These are phyloP conservation scores for Cybosia mesomella DNA, from an alignment of 2,888 invertebrate species.

Conservation along the genomic window DNA sequence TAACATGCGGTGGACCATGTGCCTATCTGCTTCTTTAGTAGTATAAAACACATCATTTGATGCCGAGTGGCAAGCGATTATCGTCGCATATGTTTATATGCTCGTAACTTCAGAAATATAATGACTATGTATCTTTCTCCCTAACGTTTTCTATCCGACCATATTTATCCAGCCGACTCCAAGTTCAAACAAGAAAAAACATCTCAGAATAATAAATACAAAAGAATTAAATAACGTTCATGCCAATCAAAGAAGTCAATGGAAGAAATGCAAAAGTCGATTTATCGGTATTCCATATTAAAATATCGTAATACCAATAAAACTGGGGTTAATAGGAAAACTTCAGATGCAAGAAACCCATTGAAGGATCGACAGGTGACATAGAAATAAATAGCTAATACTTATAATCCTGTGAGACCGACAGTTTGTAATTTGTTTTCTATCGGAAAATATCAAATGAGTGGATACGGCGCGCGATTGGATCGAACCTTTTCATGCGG, in stretches of 20 bases:
- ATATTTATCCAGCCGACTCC: not conserved
- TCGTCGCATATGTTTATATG: too few relatives aligned
- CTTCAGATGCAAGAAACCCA: slow-evolving; percentile 75
- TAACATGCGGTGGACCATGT: not conserved
- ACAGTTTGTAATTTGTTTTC: slow-evolving; percentile 85
- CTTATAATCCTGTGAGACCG: slow-evolving; percentile 70
- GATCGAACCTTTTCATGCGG: slow-evolving; percentile 85
- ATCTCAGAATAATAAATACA: not conserved
- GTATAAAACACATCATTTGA: not conserved
- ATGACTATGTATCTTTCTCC: too few relatives aligned
- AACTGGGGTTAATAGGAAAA: slow-evolving; percentile 77
- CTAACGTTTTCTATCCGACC: not conserved
- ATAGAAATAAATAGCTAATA: slow-evolving; percentile 73
- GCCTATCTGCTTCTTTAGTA: not conserved
- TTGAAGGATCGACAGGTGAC: slow-evolving; percentile 79
- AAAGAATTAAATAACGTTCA: slow-evolving; percentile 35
- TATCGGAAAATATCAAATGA: slow-evolving; percentile 85
- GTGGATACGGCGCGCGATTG: slow-evolving; percentile 82
- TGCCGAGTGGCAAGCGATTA: too few relatives aligned
- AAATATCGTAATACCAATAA: slow-evolving; percentile 55
- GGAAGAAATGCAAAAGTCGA: slow-evolving; percentile 62
- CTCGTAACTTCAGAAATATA: too few relatives aligned
- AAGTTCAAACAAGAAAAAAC: not conserved
- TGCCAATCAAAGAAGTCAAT: slow-evolving; percentile 49
- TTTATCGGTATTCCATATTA: slow-evolving; percentile 61